Percentiles rank a stretch among this genome's conserved stretches.
phyloP scores from a whole-genome alignment of 2,888 invertebrate genomes.

The Schizaphis graminum region DNA sequence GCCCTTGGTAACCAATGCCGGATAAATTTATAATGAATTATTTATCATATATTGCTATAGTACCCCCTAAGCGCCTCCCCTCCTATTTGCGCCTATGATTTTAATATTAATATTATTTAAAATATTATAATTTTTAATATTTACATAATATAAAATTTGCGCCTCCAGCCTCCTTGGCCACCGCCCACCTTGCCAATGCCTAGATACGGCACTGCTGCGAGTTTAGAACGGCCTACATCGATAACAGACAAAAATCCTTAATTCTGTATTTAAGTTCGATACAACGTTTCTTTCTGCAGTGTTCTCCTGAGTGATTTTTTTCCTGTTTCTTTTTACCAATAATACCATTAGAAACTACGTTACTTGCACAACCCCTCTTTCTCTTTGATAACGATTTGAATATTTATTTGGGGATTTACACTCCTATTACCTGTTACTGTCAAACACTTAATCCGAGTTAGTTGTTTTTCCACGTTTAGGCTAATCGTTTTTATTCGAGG shows the following conservation, averaged over 20 bases:
- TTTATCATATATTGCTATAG: too few species aligned
- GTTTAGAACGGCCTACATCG: not conserved
- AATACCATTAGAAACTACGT: not conserved
- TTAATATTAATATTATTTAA: too few species aligned
- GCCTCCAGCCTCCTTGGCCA: too few species aligned
- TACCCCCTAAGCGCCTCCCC: too few species aligned
- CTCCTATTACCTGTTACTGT: not conserved
- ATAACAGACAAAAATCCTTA: not conserved
- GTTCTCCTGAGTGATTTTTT: not conserved
- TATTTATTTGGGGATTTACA: not conserved
- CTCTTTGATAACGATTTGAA: not conserved
- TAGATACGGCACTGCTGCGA: too few species aligned
- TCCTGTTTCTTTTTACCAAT: not conserved
- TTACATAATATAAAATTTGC: too few species aligned
- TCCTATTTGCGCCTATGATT: too few species aligned
- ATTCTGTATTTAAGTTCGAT: not conserved
- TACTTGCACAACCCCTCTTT: not conserved
- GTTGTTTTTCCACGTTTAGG: not conserved
- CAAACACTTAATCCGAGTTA: not conserved
- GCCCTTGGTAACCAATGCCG: too few species aligned
- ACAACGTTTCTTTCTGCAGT: not conserved
- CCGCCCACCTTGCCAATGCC: too few species aligned
- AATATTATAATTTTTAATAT: too few species aligned
- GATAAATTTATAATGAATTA: too few species aligned
- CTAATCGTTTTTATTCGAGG: not conserved